Conservation (phyloP, 2,113 vertebrate species). For the Grallaria varia region DNA sequence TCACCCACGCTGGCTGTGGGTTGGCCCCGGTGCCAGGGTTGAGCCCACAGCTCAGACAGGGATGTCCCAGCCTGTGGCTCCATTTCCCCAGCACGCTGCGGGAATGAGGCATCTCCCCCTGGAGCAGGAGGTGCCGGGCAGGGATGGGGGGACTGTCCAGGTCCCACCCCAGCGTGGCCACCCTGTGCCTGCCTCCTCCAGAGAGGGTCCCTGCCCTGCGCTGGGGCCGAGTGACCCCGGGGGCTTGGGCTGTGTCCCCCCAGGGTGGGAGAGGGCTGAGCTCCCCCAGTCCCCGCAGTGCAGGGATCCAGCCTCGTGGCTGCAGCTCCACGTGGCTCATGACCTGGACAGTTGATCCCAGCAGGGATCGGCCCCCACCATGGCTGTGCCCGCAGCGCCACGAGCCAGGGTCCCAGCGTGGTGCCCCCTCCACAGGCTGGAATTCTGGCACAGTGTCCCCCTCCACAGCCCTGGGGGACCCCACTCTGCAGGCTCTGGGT, state of each 20-base stretch:
- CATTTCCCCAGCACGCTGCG: not conserved
- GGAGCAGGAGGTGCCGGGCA: rapidly evolving
- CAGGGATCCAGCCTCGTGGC: not conserved
- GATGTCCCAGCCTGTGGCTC: not conserved
- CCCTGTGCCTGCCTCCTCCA: not conserved
- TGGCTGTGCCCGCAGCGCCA: rapidly evolving
- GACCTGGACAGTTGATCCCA: not conserved
- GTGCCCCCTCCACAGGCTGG: not conserved
- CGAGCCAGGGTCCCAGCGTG: rapidly evolving
- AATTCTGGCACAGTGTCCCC: too few species aligned
- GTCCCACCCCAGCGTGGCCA: not conserved
- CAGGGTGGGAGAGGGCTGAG: rapidly evolving
- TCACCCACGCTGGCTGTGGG: rapidly evolving
- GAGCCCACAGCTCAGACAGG: not conserved
- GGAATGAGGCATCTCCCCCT: not conserved
- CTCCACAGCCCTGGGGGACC: too few species aligned
- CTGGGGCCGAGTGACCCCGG: not conserved
- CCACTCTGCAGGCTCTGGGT: rapidly evolving
- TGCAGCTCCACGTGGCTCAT: not conserved
- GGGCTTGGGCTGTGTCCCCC: not conserved
- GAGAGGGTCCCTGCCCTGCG: rapidly evolving
- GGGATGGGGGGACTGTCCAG: not conserved
- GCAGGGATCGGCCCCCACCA: not conserved
- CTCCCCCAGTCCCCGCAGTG: not conserved
- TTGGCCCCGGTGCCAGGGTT: rapidly evolving